Evolutionary conservation across 1,140 invertebrate genomes (phyloP).

Genomic region (Aphidius gifuensis): DNA sequence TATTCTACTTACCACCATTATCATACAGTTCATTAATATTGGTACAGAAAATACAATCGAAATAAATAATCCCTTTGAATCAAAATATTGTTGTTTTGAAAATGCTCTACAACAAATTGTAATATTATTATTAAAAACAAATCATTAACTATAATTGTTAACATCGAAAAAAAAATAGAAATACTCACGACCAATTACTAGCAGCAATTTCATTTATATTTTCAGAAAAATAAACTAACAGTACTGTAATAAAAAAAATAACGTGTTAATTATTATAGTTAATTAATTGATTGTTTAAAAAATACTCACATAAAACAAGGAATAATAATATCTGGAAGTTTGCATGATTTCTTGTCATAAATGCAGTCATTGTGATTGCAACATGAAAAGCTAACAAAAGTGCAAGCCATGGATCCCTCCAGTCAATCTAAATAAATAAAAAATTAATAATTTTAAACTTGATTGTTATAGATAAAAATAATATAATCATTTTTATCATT

Average conservation of each 20-base stretch:
- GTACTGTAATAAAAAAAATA: constrained; percentile 60
- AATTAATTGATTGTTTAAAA: constrained; percentile 9
- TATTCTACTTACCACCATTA: constrained; percentile 80
- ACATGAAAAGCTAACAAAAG: constrained; percentile 73
- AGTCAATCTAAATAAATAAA: constrained; percentile 73
- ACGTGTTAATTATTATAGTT: constrained; percentile 4
- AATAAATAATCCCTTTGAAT: constrained; percentile 88
- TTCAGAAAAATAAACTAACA: constrained; percentile 84
- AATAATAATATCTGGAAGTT: constrained; percentile 84
- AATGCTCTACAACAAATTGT: constrained; percentile 61
- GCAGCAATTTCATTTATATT: constrained; percentile 84
- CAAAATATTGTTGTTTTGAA: constrained; percentile 88
- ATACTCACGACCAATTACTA: constrained; percentile 68
- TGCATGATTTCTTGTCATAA: constrained; percentile 78
- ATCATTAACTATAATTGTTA: not conserved
- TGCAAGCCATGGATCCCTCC: constrained; percentile 83
- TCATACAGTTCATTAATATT: constrained; percentile 85
- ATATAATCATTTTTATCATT: no score
- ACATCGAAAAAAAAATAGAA: constrained; percentile 13
- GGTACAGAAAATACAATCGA: constrained; percentile 88
- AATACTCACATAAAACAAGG: constrained; percentile 72
- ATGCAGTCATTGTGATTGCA: constrained; percentile 70
- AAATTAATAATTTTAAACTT: not conserved
- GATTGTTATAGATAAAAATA: no score
- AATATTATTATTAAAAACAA: not conserved